phyloP scores from a whole-genome alignment of 1,140 invertebrate genomes.

The Cyrtorhinus lividipennis region DNA sequence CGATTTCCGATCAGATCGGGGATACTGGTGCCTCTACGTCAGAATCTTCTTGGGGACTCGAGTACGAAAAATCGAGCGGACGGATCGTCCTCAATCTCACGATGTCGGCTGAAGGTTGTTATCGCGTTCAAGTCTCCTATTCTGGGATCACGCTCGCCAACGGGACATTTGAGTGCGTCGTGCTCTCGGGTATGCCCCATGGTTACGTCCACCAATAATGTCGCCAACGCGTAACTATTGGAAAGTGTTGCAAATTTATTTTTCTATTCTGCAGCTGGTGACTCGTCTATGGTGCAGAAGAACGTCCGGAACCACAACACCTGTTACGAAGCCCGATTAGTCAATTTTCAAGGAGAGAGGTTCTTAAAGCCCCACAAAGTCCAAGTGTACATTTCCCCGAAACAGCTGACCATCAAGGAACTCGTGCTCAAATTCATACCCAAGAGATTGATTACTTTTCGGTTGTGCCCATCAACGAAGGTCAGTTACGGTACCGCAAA shows the following conservation, averaged over 20 bases:
- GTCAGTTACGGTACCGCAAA: conserved; percentile 31
- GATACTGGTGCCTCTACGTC: conserved; percentile 1
- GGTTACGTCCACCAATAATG: too few relatives aligned
- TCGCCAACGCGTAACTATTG: too few relatives aligned
- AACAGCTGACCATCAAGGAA: conserved; percentile 83
- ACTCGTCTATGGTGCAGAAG: conserved; percentile 70
- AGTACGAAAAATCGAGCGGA: conserved; percentile 40
- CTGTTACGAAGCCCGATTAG: conserved; percentile 69
- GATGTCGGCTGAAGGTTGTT: conserved; percentile 57
- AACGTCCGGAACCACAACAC: conserved; percentile 74
- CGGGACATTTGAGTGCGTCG: conserved; percentile 85
- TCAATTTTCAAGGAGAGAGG: conserved; percentile 52
- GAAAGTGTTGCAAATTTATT: too few relatives aligned
- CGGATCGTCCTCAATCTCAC: conserved; percentile 49
- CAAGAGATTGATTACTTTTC: conserved; percentile 78
- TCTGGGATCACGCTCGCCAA: conserved; percentile 64
- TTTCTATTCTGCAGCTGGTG: too few relatives aligned
- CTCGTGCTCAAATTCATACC: conserved; percentile 84
- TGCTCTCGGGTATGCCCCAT: conserved; percentile 64
- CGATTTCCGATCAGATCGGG: too few relatives aligned
- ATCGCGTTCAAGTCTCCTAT: conserved; percentile 67
- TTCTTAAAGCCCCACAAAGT: conserved; percentile 68
- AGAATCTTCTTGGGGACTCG: conserved; percentile 17
- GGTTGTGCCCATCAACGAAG: conserved; percentile 82
- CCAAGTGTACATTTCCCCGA: conserved; percentile 71